Evolutionary conservation across 2,888 invertebrate species (phyloP), one percentile per base, ranked within the genome.

Genomic region (Antheraea yamamai): DNA sequence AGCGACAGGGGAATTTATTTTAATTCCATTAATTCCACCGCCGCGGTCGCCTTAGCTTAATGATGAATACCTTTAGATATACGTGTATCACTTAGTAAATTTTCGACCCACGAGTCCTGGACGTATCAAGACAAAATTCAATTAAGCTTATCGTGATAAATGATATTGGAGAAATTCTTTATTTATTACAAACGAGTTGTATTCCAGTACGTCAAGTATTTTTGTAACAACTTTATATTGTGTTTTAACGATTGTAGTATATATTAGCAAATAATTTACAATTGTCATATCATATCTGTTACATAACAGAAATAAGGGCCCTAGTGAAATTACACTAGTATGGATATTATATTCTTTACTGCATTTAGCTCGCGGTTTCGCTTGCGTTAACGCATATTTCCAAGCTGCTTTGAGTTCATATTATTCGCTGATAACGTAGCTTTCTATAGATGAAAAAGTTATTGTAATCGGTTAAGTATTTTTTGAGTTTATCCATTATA

Each of bases 11-110:
- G 20, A 58, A 74, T 74, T 71, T 55, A 47, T 74, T 70, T n/a
- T 79, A 81, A 78, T 79, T 83, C 84, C 84, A 85, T 86, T 87
- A 88, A 79, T 79, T 81, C 81, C 88, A 87, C 88, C 86, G 77
- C 79, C 76, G 47, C 47, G 71, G 39, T n/a, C 18, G 73, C 23
- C 14, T 12, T 75, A 81, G 79, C 77, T 79, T 82, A 78, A 83
- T 87, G 86, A 84, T 82, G 78, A 78, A 85, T 87, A 81, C 71
- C 76, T 68, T 76, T 74, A 81, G 88, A 88, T 89, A 88, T 81
- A 73, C 74, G 76, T 77, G 78, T 77, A 84, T 79, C 87, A 84
- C 81, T 81, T 82, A 79, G 82, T 86, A 86, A 84, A 85, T 85
- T 83, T 80, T 76, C 71, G 77, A 73, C 76, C 76, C 79, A 72